Conservation (phyloP, 92 coral and sea anemone genomes). For the Palythoa grandis region DNA sequence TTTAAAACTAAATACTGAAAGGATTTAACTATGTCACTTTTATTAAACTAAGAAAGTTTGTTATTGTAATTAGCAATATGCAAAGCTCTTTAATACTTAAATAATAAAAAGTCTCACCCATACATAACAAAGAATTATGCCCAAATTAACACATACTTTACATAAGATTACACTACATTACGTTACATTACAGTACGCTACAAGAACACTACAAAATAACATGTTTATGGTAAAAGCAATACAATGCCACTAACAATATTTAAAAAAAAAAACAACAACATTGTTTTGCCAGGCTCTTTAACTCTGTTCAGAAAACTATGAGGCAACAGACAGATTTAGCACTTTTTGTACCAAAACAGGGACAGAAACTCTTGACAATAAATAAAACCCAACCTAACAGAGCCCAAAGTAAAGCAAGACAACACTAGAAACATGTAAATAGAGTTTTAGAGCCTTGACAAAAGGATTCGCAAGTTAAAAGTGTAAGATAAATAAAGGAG, state of each 20-base stretch:
- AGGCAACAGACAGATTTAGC: background rate
- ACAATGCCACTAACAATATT: background rate
- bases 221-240: background rate
- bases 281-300: slow-evolving; percentile 2
- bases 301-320: background rate
- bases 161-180: slow-evolving; percentile 29
- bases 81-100: background rate
- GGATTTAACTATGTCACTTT: too few relatives aligned
- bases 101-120: background rate
- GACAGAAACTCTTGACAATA: too few relatives aligned
- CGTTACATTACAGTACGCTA: slow-evolving; percentile 12
- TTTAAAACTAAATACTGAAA: too few relatives aligned
- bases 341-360: too few relatives aligned
- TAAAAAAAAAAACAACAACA: background rate
- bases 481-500: background rate
- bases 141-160: slow-evolving; percentile 9
- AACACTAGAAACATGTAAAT: background rate
- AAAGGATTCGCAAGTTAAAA: background rate
- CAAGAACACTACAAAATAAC: slow-evolving; percentile 5
- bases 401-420: too few relatives aligned
- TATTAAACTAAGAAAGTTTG: too few relatives aligned
- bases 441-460: background rate
- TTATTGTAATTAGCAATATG: too few relatives aligned
- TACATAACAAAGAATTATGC: background rate
- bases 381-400: too few relatives aligned